Evolutionary conservation across 2,113 vertebrate species (phyloP).

Genomic region (Riparia riparia): DNA sequence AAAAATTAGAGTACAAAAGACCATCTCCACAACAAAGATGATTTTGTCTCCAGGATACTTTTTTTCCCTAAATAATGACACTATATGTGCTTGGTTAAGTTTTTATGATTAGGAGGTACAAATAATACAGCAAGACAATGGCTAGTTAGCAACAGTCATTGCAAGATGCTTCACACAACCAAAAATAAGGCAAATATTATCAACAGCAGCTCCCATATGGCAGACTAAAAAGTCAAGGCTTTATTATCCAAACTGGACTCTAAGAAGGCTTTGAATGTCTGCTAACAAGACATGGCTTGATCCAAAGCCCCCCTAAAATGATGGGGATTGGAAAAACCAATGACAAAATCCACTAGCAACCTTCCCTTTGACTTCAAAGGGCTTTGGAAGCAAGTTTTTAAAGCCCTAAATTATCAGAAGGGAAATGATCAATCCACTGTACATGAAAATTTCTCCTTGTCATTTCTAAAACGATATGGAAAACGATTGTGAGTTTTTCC

Average conservation of each 20-base stretch:
- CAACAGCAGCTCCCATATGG: constrained; percentile 57
- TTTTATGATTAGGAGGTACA: constrained; percentile 10
- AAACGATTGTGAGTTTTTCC: background rate
- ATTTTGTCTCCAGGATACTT: constrained; percentile 17
- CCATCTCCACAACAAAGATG: constrained; percentile 6
- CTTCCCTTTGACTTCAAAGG: background rate
- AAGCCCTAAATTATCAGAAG: constrained; percentile 47
- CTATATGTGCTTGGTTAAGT: background rate
- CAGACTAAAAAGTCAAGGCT: constrained; percentile 62
- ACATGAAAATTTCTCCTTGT: constrained; percentile 14
- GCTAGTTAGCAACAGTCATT: constrained; percentile 62
- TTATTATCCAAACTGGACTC: constrained; percentile 43
- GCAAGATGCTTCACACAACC: constrained; percentile 41
- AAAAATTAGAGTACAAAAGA: constrained; percentile 39
- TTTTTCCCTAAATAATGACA: constrained; percentile 6
- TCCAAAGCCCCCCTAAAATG: constrained; percentile 1
- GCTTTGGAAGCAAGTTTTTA: constrained; percentile 33
- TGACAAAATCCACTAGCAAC: background rate
- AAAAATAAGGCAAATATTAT: constrained; percentile 53
- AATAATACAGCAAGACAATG: constrained; percentile 25
- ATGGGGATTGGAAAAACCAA: background rate
- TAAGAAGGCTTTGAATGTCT: constrained; percentile 45
- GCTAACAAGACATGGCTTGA: background rate
- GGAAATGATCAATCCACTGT: background rate
- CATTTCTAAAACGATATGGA: background rate